These are phyloP conservation scores for Dolichopus griseipennis DNA, from an alignment of 2,888 invertebrate species.

Conservation along the genomic window DNA sequence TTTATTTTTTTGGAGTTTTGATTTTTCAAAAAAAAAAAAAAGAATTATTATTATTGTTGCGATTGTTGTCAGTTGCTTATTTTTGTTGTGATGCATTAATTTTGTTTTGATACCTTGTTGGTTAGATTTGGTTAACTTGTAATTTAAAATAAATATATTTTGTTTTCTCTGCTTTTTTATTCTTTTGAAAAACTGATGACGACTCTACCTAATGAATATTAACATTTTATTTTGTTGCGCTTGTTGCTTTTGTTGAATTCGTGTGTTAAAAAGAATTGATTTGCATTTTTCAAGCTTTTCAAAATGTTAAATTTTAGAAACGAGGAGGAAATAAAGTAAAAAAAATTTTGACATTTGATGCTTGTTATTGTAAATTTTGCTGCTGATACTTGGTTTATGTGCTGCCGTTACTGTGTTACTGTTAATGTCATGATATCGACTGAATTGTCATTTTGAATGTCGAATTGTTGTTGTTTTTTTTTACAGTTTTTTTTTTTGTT, in stretches of 20 bases:
- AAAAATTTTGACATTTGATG: conserved; percentile 2
- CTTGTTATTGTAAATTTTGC: not conserved
- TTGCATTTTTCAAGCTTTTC: too few relatives aligned
- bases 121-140: conserved; percentile 3
- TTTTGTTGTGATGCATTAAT: not conserved
- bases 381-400: not conserved
- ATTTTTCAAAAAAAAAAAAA: not conserved
- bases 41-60: not conserved
- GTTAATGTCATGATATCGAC: not conserved
- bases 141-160: not conserved
- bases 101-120: conserved; percentile 1
- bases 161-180: not conserved
- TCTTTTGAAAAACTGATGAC: not conserved
- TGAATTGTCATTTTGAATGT: not conserved
- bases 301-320: not conserved
- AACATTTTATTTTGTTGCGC: not conserved
- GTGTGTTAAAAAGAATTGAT: too few relatives aligned
- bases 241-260: too few relatives aligned
- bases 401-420: not conserved
- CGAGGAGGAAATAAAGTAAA: not conserved
- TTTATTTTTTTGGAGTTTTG: not conserved
- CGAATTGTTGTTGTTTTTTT: not conserved
- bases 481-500: too few relatives aligned
- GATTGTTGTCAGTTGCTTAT: not conserved
- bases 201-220: not conserved